A percentile compares a stretch with the other conserved stretches of the same genome.
These are phyloP conservation scores for Drosophila willistoni DNA, from an alignment of 1,140 invertebrate genomes.

Conservation along the genomic window DNA sequence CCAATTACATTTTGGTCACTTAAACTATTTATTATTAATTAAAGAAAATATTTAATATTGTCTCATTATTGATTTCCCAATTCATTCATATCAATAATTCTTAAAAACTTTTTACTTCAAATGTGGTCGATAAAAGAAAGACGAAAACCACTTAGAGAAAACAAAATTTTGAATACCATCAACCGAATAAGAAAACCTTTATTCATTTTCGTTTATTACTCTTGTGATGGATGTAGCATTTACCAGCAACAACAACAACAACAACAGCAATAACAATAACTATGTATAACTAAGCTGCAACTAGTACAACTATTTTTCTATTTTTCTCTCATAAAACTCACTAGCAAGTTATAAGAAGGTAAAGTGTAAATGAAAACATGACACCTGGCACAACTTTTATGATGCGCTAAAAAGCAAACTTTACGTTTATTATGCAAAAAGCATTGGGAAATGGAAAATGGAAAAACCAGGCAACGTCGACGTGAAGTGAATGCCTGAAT, in stretches of 20 bases:
- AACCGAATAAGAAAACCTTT: no score
- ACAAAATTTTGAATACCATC: no score
- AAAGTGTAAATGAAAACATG: constrained; percentile 81
- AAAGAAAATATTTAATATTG: neutral
- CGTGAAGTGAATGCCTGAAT: no score
- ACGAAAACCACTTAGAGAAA: no score
- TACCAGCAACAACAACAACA: neutral
- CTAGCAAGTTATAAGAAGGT: constrained; percentile 26
- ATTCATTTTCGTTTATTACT: no score
- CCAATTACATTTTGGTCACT: neutral
- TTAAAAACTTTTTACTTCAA: neutral
- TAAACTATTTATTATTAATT: constrained; percentile 1
- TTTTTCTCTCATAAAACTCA: constrained; percentile 7
- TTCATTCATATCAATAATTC: neutral
- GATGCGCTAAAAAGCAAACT: constrained; percentile 69
- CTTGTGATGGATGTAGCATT: no score
- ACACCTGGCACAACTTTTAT: constrained; percentile 74
- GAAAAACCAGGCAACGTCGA: neutral
- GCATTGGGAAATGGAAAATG: constrained; percentile 28
- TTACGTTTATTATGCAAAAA: constrained; percentile 66
- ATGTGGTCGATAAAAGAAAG: neutral
- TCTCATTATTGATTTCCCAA: constrained; percentile 2
- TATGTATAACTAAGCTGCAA: neutral
- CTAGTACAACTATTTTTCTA: no score
- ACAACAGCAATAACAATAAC: no score